phyloP scores from a whole-genome alignment of 1,140 invertebrate genomes.

The Eriosoma lanigerum region DNA sequence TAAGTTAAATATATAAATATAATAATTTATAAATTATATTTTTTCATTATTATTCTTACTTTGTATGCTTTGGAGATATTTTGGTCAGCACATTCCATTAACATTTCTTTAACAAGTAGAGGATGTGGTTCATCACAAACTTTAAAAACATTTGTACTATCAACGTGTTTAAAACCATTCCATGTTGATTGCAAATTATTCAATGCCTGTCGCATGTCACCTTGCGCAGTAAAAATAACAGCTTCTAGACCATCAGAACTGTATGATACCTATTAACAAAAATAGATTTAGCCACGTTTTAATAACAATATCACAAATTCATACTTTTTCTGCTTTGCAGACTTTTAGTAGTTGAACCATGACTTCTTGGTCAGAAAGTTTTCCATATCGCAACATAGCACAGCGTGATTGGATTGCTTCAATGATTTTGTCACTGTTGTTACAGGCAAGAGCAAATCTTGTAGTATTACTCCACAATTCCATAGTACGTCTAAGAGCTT shows the following conservation, averaged over 20 bases:
- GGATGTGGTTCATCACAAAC: constrained; percentile 99
- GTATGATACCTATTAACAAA: constrained; percentile 67
- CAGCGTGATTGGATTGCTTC: constrained; percentile 98
- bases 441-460: constrained; percentile 96
- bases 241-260: constrained; percentile 94
- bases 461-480: constrained; percentile 98
- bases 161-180: constrained; percentile 91
- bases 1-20: constrained; percentile 50
- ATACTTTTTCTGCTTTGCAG: constrained; percentile 73
- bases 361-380: constrained; percentile 86
- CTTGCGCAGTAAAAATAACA: constrained; percentile 96
- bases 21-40: not conserved
- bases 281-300: not conserved
- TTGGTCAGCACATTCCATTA: constrained; percentile 77
- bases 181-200: constrained; percentile 98
- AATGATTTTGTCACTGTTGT: constrained; percentile 98
- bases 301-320: constrained; percentile 24
- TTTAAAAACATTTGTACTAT: constrained; percentile 97
- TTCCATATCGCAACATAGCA: constrained; percentile 93
- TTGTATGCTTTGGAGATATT: constrained; percentile 88
- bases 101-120: constrained; percentile 87
- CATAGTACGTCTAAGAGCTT: constrained; percentile 96
- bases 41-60: constrained; percentile 59
- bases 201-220: constrained; percentile 95
- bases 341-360: constrained; percentile 77